Base-by-base conservation (phyloP, 2,113 vertebrate species). In the Albula glossodonta region DNA sequence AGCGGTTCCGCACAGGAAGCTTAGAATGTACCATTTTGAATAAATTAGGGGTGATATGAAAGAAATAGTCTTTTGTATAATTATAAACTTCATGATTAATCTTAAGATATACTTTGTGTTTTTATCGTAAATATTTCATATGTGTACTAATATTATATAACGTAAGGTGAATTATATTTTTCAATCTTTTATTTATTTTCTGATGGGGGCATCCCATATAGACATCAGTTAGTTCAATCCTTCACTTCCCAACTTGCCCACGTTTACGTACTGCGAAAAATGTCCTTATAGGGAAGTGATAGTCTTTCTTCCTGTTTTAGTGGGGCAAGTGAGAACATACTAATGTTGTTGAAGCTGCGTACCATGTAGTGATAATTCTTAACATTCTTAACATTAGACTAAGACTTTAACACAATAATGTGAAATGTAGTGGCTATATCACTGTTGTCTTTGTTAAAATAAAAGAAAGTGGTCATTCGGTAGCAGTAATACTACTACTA, bases 261-360 rank as follows among this genome's bases (percentile, higher is more conserved):
- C 80, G 74, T 89, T 88, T 57, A 90, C 89, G 49, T 92, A 92
- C 92, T 52, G 87, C 92, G 89, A 83, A 63, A 90, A 88, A 92
- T 95, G 90, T 11, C 94, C 94, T 92, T 94, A 88, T 94, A 95
- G 90, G 94, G 94, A 48, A 93, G 86, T 90, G 86, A 88, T 52
- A 74, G n/a, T 63, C 51, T 66, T 11, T 81, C 49, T 87, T 87
- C 78, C 80, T 41, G 84, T 70, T 25, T 60, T 51, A 57, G 5
- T 80, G n/a, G 15, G 78, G 41, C 48, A n/a, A 19, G 48, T 48
- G 31, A 8, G 78, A 63, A 48, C 9, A 19, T 22, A 31, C 70
- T 31, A 74, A 8, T 9, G 7, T 74, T 41, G 31, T 41, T 41
- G 31, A 41, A 74, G 8, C 5, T 25, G 17, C 22, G 15, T n/a